These are phyloP conservation scores for Apocrypta bakeri DNA, from an alignment of 1,140 invertebrate genomes.

Conservation along the genomic window DNA sequence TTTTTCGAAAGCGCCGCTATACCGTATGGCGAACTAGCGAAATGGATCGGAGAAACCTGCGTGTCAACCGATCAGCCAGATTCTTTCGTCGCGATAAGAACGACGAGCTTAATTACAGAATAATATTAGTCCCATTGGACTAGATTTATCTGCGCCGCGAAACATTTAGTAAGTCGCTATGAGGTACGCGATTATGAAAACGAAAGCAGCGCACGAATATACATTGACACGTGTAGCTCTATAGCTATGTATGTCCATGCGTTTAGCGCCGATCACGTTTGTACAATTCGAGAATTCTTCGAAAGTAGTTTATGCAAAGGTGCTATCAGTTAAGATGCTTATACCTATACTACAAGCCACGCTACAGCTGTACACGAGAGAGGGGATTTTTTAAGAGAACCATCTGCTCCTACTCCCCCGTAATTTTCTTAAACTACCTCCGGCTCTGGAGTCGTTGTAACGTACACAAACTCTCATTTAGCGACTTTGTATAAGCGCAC, in stretches of 20 bases:
- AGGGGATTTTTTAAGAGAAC: background rate
- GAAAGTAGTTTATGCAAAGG: too few relatives aligned
- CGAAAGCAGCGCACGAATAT: background rate
- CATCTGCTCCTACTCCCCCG: slow-evolving; percentile 21
- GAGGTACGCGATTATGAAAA: background rate
- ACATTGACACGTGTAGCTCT: too few relatives aligned
- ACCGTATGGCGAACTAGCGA: background rate
- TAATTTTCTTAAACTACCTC: slow-evolving; percentile 25
- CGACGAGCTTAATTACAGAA: background rate
- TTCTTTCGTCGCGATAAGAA: background rate
- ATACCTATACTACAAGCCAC: too few relatives aligned
- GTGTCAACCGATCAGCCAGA: background rate
- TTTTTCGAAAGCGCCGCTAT: background rate
- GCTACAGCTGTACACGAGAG: background rate
- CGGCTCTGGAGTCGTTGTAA: background rate
- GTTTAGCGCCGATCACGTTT: too few relatives aligned
- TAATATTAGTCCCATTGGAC: background rate
- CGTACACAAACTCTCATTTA: background rate
- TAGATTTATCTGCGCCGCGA: too few relatives aligned
- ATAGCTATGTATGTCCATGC: too few relatives aligned
- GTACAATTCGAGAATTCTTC: too few relatives aligned
- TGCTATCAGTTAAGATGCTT: too few relatives aligned
- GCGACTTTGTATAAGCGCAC: background rate
- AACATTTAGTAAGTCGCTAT: too few relatives aligned
- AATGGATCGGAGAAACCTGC: background rate